Conservation (phyloP, 2,797 vertebrate genomes). For the Gymnodraco acuticeps region DNA sequence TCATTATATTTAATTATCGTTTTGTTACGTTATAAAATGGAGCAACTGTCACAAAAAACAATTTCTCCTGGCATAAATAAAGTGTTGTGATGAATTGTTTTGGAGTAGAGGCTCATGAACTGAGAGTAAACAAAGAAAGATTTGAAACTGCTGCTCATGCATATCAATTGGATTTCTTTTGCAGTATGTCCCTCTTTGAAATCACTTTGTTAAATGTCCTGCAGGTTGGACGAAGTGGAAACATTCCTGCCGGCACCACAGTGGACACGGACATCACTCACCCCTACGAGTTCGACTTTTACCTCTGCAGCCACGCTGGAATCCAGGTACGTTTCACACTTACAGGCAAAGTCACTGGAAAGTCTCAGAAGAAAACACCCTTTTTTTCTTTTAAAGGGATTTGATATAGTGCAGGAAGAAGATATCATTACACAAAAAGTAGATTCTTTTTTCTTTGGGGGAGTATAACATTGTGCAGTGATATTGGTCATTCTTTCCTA, state of each 20-base stretch:
- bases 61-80: no score
- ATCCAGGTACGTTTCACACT: constrained; percentile 89
- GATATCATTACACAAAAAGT: neutral
- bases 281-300: constrained; percentile 99
- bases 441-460: neutral
- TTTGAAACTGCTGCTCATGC: neutral
- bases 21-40: no score
- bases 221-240: constrained; percentile 97
- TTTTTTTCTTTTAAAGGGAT: neutral
- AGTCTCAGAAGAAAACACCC: neutral
- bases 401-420: neutral
- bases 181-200: neutral
- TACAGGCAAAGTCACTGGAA: neutral
- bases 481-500: neutral
- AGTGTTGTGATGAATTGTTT: neutral
- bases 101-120: rapidly evolving
- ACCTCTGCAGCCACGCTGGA: constrained; percentile 99
- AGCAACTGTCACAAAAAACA: no score
- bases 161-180: neutral
- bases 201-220: neutral
- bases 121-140: neutral
- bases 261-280: constrained; percentile 99
- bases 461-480: neutral
- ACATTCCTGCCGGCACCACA: constrained; percentile 98
- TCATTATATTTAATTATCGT: no score